Percentiles rank a stretch among this genome's conserved stretches.
Evolutionary conservation across 2,797 vertebrate species (phyloP).

Genomic region (Hippoglossus hippoglossus): DNA sequence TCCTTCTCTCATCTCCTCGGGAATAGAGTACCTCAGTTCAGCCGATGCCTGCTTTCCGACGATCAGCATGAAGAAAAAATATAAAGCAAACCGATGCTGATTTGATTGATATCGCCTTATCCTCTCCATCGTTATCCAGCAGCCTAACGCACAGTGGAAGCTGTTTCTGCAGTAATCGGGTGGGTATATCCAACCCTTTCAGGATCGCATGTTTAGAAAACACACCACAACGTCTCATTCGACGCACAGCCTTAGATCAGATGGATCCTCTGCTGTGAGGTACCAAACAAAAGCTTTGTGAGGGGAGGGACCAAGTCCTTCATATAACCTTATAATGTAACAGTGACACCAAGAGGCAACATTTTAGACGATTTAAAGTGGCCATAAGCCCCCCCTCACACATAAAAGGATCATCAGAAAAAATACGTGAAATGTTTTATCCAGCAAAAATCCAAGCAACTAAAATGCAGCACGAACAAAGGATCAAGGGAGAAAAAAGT

Average conservation of each 20-base stretch:
- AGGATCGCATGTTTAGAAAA: too few species aligned
- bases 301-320: background rate
- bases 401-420: too few species aligned
- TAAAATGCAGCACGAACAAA: too few species aligned
- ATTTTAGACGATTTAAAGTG: background rate
- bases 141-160: too few species aligned
- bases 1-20: conserved; percentile 81
- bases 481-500: too few species aligned
- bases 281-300: conserved; percentile 39
- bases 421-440: too few species aligned
- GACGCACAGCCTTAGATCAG: background rate
- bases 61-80: conserved; percentile 23
- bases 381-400: too few species aligned
- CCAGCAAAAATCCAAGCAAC: too few species aligned
- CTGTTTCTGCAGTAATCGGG: background rate
- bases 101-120: background rate
- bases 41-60: conserved; percentile 49
- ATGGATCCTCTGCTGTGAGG: background rate
- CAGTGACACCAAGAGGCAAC: conserved; percentile 65
- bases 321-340: conserved; percentile 9
- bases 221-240: conserved; percentile 18
- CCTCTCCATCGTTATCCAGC: background rate
- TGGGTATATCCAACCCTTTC: background rate
- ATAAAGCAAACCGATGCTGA: conserved; percentile 9
- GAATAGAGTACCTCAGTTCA: conserved; percentile 81